Base-by-base conservation (phyloP, 2,888 invertebrate species). In the Timandra comae region DNA sequence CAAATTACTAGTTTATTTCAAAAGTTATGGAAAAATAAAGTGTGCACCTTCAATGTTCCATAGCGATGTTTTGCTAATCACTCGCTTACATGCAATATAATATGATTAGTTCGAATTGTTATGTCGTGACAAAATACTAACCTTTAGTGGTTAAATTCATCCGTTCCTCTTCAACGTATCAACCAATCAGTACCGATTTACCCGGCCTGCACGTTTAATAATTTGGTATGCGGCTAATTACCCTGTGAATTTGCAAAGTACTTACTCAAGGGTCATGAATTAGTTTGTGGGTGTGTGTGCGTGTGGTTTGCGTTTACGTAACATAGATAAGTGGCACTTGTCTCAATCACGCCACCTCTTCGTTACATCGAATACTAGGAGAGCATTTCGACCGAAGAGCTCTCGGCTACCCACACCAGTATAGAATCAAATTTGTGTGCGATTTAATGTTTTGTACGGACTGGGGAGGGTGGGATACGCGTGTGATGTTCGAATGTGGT, bases 81-180 rank as follows among this genome's bases (percentile, higher is more conserved):
- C 29, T 32, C 37, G 32, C 35, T 26, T n/a, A 22, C 22, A 27
- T 27, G 35, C 39, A 27, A 24, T 21, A n/a, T n/a, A n/a, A n/a
- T 16, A 16, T 16, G 16, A 5, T n/a, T n/a, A n/a, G n/a, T n/a
- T n/a, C n/a, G n/a, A n/a, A n/a, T n/a, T 16, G 16, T 3, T 1
- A 16, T 16, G 16, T 39, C 30, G 29, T 37, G 27, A 23, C 30
- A 30, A 8, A 7, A 2, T 41, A 68, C 81, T 79, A 57, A 85
- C 85, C 80, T 52, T 73, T 85, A 52, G 85, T 85, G 67, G 82
- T 84, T 75, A 85, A 72, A 85, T 85, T 85, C 85, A 85, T 85
- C 64, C 82, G 82, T 72, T 60, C 73, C 77, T 77, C 79, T 79
- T 78, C 63, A 75, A 49, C 52, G 65, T 59, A 63, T 62, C 71